Evolutionary conservation across 64 coral and sea anemone species (phyloP).

Genomic region (Stylophora pistillata): DNA sequence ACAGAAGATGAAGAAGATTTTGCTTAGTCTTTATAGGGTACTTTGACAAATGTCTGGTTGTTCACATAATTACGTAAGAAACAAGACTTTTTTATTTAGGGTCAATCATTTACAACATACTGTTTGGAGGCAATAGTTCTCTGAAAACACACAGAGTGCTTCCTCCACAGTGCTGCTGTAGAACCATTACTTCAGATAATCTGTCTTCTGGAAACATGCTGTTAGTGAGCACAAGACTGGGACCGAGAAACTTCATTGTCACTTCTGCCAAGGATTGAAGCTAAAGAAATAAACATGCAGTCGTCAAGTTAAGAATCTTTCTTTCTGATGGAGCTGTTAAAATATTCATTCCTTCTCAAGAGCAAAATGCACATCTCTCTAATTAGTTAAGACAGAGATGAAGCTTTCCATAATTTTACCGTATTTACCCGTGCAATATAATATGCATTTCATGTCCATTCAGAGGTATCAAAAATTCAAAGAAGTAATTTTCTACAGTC

Average conservation of each 20-base stretch:
- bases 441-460: no score
- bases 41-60: no score
- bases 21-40: no score
- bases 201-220: slow-evolving; percentile 93
- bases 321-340: neutral
- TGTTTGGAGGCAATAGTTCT: slow-evolving; percentile 94
- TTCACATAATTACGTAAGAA: no score
- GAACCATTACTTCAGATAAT: slow-evolving; percentile 92
- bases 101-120: slow-evolving; percentile 52
- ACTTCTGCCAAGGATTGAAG: slow-evolving; percentile 98
- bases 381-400: no score
- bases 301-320: no score
- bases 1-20: no score
- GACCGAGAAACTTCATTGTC: slow-evolving; percentile 98
- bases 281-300: slow-evolving; percentile 9
- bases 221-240: slow-evolving; percentile 84
- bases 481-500: no score
- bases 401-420: no score
- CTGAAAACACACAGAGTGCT: slow-evolving; percentile 97
- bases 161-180: slow-evolving; percentile 97
- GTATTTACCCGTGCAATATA: no score
- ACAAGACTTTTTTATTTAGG: neutral
- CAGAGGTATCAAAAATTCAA: no score
- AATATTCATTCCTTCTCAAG: neutral
- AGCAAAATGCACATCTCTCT: no score